Evolutionary conservation across 2,888 invertebrate species (phyloP).

Genomic region (Tenthredo livida): DNA sequence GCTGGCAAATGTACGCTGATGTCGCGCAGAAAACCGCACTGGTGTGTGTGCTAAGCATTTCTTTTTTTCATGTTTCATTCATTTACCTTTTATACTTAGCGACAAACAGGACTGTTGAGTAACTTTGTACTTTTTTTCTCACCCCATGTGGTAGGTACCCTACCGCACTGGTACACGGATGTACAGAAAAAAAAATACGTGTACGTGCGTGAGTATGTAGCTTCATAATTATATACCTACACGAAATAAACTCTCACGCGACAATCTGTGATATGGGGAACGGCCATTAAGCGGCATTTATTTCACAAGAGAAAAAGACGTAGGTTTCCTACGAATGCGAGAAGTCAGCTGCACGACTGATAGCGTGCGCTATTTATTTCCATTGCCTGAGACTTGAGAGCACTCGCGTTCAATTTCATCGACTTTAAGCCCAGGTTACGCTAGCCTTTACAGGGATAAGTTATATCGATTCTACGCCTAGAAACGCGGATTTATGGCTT

Average conservation of each 20-base stretch:
- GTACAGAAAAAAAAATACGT: neutral
- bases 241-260: constrained; percentile 30
- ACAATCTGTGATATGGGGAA: constrained; percentile 23
- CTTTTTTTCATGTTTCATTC: neutral
- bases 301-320: constrained; percentile 37
- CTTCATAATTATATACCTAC: neutral
- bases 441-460: neutral
- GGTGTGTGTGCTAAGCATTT: neutral
- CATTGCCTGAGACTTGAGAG: neutral
- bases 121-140: constrained; percentile 4
- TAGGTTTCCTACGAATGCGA: constrained; percentile 28
- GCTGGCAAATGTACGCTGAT: neutral
- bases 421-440: neutral
- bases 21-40: neutral
- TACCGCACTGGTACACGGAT: neutral
- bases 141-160: neutral
- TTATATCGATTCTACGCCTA: constrained; percentile 3
- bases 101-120: neutral
- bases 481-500: neutral
- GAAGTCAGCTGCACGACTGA: constrained; percentile 20
- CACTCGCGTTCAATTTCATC: constrained; percentile 25
- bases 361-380: constrained; percentile 33
- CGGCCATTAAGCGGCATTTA: constrained; percentile 18
- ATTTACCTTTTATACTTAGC: neutral
- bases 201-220: neutral